Evolutionary conservation across 2,888 invertebrate species (phyloP), one percentile per base, ranked within the genome.

Genomic region (Protophormia terraenovae): DNA sequence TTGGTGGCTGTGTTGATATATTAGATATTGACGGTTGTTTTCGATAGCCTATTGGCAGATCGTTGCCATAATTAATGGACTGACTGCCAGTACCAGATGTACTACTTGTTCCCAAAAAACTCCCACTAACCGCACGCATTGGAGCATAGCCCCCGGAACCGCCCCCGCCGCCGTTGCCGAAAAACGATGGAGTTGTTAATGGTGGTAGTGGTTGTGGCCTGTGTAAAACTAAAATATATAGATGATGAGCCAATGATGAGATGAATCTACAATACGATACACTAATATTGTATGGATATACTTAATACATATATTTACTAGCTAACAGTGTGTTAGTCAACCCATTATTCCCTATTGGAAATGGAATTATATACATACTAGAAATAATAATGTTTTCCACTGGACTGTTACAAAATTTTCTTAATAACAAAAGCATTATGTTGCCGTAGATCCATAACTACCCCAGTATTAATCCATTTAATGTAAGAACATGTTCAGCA

Each of bases 81-180:
- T 45, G 53, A 19, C 14, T 38, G 38, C 24, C 32, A 22, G 64
- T 58, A 66, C 58, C 64, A 47, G 60, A 80, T 82, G 58, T 79
- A 72, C 71, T 75, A 76, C 72, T 95, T 95, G 93, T 95, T 95
- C 88, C 95, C 95, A 85, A 76, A 71, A 75, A 83, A 86, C 84
- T 85, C 83, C 88, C 87, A 88, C 87, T 87, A 83, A 82, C 77
- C 81, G 86, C 86, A 87, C 87, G 87, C 87, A 87, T 87, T 86
- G 86, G 86, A 83, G 76, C 80, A 85, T 76, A 87, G 84, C 84
- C 79, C 75, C 86, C 87, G 71, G 41, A 75, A 50, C 73, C 79
- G 79, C 62, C 75, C 75, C 81, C 81, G 81, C 81, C 69, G 75
- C 84, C 83, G 73, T 66, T 73, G 89, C 91, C 91, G 88, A 89